Evolutionary conservation across 2,797 vertebrate genomes (phyloP).

Genomic region (Xenopus petersii): DNA sequence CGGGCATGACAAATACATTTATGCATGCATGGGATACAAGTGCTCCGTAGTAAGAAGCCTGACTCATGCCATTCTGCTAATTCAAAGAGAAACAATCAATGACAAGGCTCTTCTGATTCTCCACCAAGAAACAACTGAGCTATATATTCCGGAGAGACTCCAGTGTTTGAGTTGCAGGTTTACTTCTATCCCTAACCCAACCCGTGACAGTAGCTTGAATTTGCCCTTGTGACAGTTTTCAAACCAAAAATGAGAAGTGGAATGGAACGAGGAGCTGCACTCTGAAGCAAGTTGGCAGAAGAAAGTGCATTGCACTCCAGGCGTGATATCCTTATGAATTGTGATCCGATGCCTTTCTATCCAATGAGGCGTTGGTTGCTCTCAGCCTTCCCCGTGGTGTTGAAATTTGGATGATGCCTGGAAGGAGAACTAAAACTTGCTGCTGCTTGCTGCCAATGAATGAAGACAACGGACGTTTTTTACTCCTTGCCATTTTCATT

Average conservation of each 20-base stretch:
- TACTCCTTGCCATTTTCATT: conserved; percentile 87
- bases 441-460: conserved; percentile 87
- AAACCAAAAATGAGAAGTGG: not conserved
- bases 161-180: too few species aligned
- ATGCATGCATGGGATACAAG: too few species aligned
- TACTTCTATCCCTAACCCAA: too few species aligned
- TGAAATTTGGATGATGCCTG: conserved; percentile 86
- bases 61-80: too few species aligned
- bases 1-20: too few species aligned
- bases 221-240: not conserved
- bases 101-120: too few species aligned
- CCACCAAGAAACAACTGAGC: too few species aligned
- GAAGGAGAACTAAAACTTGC: conserved; percentile 79
- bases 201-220: not conserved
- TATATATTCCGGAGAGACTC: too few species aligned
- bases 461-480: conserved; percentile 93
- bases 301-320: not conserved
- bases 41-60: too few species aligned
- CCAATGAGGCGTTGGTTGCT: conserved; percentile 74
- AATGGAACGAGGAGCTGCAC: not conserved
- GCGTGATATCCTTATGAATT: conserved; percentile 37
- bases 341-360: conserved; percentile 63
- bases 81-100: too few species aligned
- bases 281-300: not conserved
- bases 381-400: conserved; percentile 76